A percentile compares a stretch with the other conserved stretches of the same genome.
phyloP scores from a whole-genome alignment of 1,140 invertebrate genomes.

The Psix sp. region DNA sequence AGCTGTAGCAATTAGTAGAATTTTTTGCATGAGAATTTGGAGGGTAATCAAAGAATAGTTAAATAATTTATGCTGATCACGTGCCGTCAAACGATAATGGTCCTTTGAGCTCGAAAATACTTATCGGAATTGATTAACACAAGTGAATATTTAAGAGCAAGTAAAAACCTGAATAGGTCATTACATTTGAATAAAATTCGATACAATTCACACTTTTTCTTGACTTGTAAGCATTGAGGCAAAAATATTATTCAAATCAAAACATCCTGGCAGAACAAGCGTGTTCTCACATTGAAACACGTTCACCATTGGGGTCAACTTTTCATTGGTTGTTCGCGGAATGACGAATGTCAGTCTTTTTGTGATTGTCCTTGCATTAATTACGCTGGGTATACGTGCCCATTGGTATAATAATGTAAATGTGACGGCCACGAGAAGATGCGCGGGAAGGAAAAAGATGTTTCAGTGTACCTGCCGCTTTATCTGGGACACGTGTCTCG shows the following conservation, averaged over 20 bases:
- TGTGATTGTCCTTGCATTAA: conserved; percentile 66
- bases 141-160: too few species aligned
- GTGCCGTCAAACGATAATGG: too few species aligned
- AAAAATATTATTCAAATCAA: conserved; percentile 55
- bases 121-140: too few species aligned
- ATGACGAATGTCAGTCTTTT: conserved; percentile 67
- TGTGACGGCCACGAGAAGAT: conserved; percentile 28
- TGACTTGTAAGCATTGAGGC: conserved; percentile 7
- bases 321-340: conserved; percentile 53
- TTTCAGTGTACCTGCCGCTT: conserved; percentile 51
- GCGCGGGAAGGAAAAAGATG: conserved; percentile 31
- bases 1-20: conserved; percentile 12
- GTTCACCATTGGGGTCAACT: conserved; percentile 57
- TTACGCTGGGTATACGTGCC: conserved; percentile 60
- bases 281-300: conserved; percentile 69
- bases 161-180: too few species aligned
- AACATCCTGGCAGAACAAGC: conserved; percentile 59
- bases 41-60: too few species aligned
- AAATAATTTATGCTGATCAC: too few species aligned
- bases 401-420: conserved; percentile 57
- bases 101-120: too few species aligned
- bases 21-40: conserved; percentile 15
- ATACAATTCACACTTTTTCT: conserved; percentile 34
- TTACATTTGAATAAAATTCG: neutral
- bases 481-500: conserved; percentile 69